Conservation (phyloP, 2,797 vertebrate species). For the Anas capensis region DNA sequence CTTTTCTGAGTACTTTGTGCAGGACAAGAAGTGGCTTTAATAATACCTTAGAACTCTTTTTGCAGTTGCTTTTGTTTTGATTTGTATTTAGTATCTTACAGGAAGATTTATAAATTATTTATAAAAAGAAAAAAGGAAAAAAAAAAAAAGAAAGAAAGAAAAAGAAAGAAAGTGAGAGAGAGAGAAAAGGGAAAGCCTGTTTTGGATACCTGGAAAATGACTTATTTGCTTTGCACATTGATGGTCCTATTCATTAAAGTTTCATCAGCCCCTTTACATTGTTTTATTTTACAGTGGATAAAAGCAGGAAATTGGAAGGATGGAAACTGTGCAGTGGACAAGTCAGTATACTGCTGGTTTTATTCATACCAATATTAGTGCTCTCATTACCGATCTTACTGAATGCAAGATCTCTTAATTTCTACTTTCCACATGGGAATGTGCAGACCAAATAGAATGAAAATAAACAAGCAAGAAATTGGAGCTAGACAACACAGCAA, state of each 20-base stretch:
- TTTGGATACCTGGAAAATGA: conserved; percentile 64
- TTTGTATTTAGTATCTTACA: conserved; percentile 77
- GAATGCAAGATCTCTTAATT: conserved; percentile 1
- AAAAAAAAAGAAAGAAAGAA: not conserved
- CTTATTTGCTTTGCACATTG: conserved; percentile 85
- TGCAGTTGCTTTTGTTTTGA: not conserved
- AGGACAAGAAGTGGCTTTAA: conserved; percentile 75
- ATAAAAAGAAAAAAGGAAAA: conserved; percentile 72
- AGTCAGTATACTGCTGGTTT: conserved; percentile 7
- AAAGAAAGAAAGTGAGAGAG: not conserved
- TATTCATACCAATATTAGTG: not conserved
- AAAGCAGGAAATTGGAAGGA: conserved; percentile 17
- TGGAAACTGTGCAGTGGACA: conserved; percentile 24
- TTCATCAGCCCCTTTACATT: conserved; percentile 49
- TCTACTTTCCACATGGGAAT: not conserved
- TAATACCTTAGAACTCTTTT: conserved; percentile 70
- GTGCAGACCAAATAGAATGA: conserved; percentile 31
- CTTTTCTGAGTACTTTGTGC: conserved; percentile 62
- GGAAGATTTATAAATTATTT: conserved; percentile 82
- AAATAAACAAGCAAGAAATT: not conserved
- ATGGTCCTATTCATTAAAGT: conserved; percentile 62
- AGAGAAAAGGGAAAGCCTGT: not conserved
- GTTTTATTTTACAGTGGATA: conserved; percentile 56
- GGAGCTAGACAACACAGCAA: conserved; percentile 19
- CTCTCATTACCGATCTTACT: not conserved